A percentile compares a stretch with the other conserved stretches of the same genome.
Conservation (phyloP, 2,797 vertebrate genomes). For the Siniperca obscura region DNA sequence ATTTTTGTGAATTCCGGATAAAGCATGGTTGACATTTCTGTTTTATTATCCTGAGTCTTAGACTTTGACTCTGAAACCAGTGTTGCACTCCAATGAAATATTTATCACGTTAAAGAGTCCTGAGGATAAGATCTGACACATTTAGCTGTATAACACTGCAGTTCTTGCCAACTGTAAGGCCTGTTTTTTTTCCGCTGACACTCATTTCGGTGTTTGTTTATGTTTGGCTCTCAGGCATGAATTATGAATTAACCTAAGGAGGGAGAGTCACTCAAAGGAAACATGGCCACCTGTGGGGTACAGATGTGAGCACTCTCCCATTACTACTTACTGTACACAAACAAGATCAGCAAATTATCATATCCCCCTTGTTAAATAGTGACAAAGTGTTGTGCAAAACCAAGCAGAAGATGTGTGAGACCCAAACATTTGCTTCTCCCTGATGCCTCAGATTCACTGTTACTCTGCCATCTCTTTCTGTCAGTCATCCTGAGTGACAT, state of each 20-base stretch:
- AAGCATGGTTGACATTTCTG: conserved; percentile 69
- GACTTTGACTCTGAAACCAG: conserved; percentile 70
- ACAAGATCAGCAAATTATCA: conserved; percentile 68
- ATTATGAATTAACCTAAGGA: conserved; percentile 78
- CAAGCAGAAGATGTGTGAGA: conserved; percentile 51
- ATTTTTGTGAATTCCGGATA: conserved; percentile 59
- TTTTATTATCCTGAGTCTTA: conserved; percentile 61
- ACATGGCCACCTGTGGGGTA: conserved; percentile 68
- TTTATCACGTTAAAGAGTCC: conserved; percentile 75
- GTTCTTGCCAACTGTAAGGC: conserved; percentile 53
- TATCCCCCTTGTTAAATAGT: conserved; percentile 37
- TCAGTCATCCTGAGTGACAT: conserved; percentile 76
- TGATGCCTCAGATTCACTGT: conserved; percentile 53
- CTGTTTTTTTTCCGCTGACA: conserved; percentile 39
- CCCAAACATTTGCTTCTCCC: conserved; percentile 63
- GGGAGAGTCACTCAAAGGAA: conserved; percentile 63
- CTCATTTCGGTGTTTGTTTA: conserved; percentile 74
- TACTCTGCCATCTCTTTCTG: conserved; percentile 62
- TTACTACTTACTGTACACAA: conserved; percentile 57
- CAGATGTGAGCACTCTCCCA: conserved; percentile 44
- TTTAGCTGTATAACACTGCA: conserved; percentile 68
- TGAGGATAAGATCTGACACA: conserved; percentile 77
- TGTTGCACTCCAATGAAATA: conserved; percentile 75
- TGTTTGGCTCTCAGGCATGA: conserved; percentile 71
- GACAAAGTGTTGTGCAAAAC: conserved; percentile 32